Conservation (phyloP, 2,113 vertebrate species). For the Alligator sinensis region DNA sequence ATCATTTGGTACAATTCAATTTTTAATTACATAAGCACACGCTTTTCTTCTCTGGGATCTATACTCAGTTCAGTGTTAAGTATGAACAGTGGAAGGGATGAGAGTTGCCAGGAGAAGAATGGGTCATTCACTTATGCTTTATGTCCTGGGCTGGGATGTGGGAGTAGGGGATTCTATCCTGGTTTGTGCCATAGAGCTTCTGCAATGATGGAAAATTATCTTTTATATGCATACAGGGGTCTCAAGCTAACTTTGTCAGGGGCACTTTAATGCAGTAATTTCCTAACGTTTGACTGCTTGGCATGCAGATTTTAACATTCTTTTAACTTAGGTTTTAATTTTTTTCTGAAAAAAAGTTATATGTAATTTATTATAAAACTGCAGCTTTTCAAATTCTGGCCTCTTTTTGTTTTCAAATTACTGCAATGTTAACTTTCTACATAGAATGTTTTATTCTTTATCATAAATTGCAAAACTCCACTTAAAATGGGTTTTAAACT, state of each 20-base stretch:
- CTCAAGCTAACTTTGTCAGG: not conserved
- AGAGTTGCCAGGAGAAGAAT: not conserved
- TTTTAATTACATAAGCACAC: not conserved
- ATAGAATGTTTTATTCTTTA: not conserved
- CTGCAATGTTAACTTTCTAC: not conserved
- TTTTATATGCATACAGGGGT: not conserved
- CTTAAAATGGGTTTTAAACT: not conserved
- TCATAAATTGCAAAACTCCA: not conserved
- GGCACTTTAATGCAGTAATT: not conserved
- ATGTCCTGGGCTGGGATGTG: not conserved
- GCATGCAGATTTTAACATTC: fast-evolving
- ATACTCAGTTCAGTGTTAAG: not conserved
- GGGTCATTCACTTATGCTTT: not conserved
- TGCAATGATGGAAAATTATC: not conserved
- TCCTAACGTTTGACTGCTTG: not conserved
- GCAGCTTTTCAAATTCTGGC: not conserved
- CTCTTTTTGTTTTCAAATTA: fast-evolving
- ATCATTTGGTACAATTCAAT: not conserved
- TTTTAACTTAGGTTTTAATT: not conserved
- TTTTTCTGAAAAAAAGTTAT: not conserved
- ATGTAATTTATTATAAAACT: not conserved
- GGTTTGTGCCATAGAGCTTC: not conserved
- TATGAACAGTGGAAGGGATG: not conserved
- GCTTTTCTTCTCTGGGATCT: not conserved
- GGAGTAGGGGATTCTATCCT: not conserved